A percentile compares a stretch with the other conserved stretches of the same genome.
Evolutionary conservation across 2,888 invertebrate genomes (phyloP).

Genomic region (Cephonodes hylas): DNA sequence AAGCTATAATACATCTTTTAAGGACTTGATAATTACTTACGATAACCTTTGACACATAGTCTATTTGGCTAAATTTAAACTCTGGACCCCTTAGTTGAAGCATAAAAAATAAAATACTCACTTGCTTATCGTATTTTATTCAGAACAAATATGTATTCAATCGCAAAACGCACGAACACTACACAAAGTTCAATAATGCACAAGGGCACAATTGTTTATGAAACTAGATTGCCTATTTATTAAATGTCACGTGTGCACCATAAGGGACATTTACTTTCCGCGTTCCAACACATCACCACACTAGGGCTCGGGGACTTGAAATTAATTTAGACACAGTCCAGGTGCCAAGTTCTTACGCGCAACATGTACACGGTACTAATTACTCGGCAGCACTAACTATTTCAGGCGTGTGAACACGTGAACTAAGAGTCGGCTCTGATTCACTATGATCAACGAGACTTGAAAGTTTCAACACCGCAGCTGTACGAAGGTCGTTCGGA

Average conservation of each 20-base stretch:
- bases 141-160: background rate
- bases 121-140: background rate
- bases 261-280: slow-evolving; percentile 18
- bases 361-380: slow-evolving; percentile 54
- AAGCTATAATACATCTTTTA: too few species aligned
- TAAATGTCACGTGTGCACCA: background rate
- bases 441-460: slow-evolving; percentile 57
- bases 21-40: too few species aligned
- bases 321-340: slow-evolving; percentile 32
- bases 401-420: slow-evolving; percentile 64
- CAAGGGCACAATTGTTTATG: slow-evolving; percentile 29
- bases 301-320: slow-evolving; percentile 30
- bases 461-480: slow-evolving; percentile 66
- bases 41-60: too few species aligned
- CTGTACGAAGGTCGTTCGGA: slow-evolving; percentile 56
- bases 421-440: slow-evolving; percentile 66
- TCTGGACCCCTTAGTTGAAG: background rate
- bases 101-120: background rate
- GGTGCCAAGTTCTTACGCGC: slow-evolving; percentile 56
- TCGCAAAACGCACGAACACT: background rate
- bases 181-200: slow-evolving; percentile 20
- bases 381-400: slow-evolving; percentile 61
- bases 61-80: too few species aligned
- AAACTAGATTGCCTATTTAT: slow-evolving; percentile 20
- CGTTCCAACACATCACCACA: slow-evolving; percentile 13